Evolutionary conservation across 2,797 vertebrate genomes (phyloP), one percentile per base, ranked within the genome.

Genomic region (Pangasius macronema): DNA sequence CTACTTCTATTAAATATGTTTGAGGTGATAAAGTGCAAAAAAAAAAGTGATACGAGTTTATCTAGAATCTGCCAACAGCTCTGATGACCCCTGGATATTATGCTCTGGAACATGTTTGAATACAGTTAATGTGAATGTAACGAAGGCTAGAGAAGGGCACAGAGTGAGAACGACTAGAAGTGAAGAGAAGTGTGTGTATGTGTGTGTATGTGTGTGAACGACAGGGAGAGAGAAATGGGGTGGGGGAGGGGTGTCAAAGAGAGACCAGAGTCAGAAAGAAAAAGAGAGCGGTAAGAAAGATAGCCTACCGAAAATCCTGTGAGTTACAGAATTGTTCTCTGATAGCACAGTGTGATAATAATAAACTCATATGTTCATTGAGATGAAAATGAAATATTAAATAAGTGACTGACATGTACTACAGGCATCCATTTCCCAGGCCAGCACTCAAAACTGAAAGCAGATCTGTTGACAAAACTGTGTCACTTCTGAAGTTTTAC

Each of bases 41-140:
- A 46, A 46, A 46, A 51, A 49, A 30, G 1, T 5, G 13, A 18
- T 51, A 7, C 1, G 87, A 90, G 77, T 90, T 82, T 67, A 82
- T 70, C 13, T 14, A 55, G 51, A 13, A 57, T 87, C 46, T 65
- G 75, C 73, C 73, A 36, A 46, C 68, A 53, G 30, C n/a, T 68
- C 9, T 22, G 89, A 83, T 87, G 42, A 88, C 92, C 89, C 88
- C 75, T 61, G 86, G 90, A 90, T 92, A 93, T 91, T 93, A 91
- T 92, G 22, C 86, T 90, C 89, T 81, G 86, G 89, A 88, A 89
- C n/a, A 85, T 80, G 82, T 84, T 87, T 92, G 88, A 91, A 92
- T 94, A 91, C 90, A 89, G 84, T 33, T 76, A 80, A 82, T 91
- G 83, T 75, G 86, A 82, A 83, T 51, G 20, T 87, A 89, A 83